Percentiles rank a stretch among this genome's conserved stretches.
phyloP scores from a whole-genome alignment of 2,888 invertebrate genomes.

The Teinopalpus imperialis region DNA sequence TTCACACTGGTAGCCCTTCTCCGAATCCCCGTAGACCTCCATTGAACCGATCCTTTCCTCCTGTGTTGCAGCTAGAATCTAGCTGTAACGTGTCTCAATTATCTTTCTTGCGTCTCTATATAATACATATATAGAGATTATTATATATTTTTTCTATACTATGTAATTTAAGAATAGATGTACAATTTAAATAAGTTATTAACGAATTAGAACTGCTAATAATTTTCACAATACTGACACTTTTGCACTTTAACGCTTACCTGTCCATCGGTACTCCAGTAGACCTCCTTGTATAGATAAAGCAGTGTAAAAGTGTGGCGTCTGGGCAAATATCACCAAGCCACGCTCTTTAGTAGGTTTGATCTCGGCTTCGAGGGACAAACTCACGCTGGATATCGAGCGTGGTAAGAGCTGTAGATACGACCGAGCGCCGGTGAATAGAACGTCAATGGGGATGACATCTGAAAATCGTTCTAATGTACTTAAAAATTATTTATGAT shows the following conservation, averaged over 20 bases:
- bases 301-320: conserved; percentile 83
- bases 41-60: too few relatives aligned
- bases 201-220: too few relatives aligned
- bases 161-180: too few relatives aligned
- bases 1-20: too few relatives aligned
- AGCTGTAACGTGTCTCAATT: too few relatives aligned
- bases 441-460: conserved; percentile 85
- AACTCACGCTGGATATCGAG: conserved; percentile 74
- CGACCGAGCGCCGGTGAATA: conserved; percentile 86
- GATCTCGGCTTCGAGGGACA: conserved; percentile 87
- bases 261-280: conserved; percentile 86
- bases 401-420: conserved; percentile 78
- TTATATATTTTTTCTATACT: too few relatives aligned
- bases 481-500: not conserved
- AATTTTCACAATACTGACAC: too few relatives aligned
- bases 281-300: conserved; percentile 87
- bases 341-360: conserved; percentile 85
- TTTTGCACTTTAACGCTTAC: conserved; percentile 38
- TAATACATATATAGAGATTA: too few relatives aligned
- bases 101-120: too few relatives aligned
- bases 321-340: conserved; percentile 83
- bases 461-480: conserved; percentile 57
- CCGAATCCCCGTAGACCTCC: too few relatives aligned
- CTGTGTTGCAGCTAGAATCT: too few relatives aligned
- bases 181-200: too few relatives aligned